Percentiles rank a stretch among this genome's conserved stretches.
These are phyloP conservation scores for Sus scrofa DNA, from an alignment of 2,113 vertebrate genomes.

Conservation along the genomic window T2T-Sscrofa CM000819.6:71641501-71642000, in stretches of 20 bases:
- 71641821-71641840: slow-evolving; percentile 80
- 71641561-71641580: slow-evolving; percentile 61
- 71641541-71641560: not conserved
- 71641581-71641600: slow-evolving; percentile 49
- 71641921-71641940: slow-evolving; percentile 70
- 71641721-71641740: slow-evolving; percentile 64
- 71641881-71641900: slow-evolving; percentile 58
- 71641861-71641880: slow-evolving; percentile 69
- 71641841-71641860: slow-evolving; percentile 60
- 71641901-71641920: slow-evolving; percentile 76
- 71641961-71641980: slow-evolving; percentile 64
- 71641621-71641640: not conserved
- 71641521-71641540: slow-evolving; percentile 11
- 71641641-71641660: slow-evolving; percentile 59
- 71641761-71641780: slow-evolving; percentile 80
- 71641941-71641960: slow-evolving; percentile 53
- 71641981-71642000: not conserved
- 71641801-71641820: slow-evolving; percentile 73
- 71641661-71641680: slow-evolving; percentile 76
- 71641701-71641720: slow-evolving; percentile 77
- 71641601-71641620: not conserved
- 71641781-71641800: slow-evolving; percentile 68
- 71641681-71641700: slow-evolving; percentile 73
- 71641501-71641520: slow-evolving; percentile 49
- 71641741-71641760: slow-evolving; percentile 68